Conservation (phyloP, 1,140 invertebrate genomes). For the Rhyacophila brunnea region DNA sequence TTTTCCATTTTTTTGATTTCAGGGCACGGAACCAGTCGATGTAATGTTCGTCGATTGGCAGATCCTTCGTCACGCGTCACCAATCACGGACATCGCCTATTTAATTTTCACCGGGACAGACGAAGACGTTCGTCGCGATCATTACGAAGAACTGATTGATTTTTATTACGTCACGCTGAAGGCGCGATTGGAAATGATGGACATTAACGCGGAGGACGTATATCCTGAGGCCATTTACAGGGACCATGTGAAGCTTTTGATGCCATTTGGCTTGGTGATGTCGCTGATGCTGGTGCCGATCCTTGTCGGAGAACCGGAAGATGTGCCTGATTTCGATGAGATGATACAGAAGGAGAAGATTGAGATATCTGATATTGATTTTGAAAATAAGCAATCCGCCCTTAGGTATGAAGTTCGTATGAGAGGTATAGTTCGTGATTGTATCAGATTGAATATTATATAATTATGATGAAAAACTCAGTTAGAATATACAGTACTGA, state of each 20-base stretch:
- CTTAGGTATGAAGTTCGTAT: slow-evolving; percentile 1
- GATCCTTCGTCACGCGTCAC: slow-evolving; percentile 43
- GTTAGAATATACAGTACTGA: no score
- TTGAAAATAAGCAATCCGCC: slow-evolving; percentile 3
- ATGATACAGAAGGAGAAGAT: slow-evolving; percentile 15
- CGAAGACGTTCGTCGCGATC: slow-evolving; percentile 36
- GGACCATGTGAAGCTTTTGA: slow-evolving; percentile 11
- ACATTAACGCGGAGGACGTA: slow-evolving; percentile 43
- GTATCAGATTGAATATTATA: no score
- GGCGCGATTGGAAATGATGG: slow-evolving; percentile 43
- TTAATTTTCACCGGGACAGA: slow-evolving; percentile 47
- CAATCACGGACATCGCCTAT: slow-evolving; percentile 48
- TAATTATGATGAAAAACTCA: no score
- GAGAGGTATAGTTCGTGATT: background rate
- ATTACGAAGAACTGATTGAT: slow-evolving; percentile 50
- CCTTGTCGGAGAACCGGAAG: slow-evolving; percentile 18
- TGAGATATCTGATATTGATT: background rate
- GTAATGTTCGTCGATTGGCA: slow-evolving; percentile 49
- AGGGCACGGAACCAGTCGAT: slow-evolving; percentile 33
- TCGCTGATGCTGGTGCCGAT: slow-evolving; percentile 19
- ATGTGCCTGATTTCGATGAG: slow-evolving; percentile 16
- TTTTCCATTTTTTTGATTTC: slow-evolving; percentile 8
- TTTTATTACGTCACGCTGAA: slow-evolving; percentile 56
- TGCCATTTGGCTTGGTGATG: slow-evolving; percentile 22
- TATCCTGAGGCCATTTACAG: slow-evolving; percentile 30